These are phyloP conservation scores for Torymus auratus DNA, from an alignment of 2,888 invertebrate species.

Conservation along the genomic window DNA sequence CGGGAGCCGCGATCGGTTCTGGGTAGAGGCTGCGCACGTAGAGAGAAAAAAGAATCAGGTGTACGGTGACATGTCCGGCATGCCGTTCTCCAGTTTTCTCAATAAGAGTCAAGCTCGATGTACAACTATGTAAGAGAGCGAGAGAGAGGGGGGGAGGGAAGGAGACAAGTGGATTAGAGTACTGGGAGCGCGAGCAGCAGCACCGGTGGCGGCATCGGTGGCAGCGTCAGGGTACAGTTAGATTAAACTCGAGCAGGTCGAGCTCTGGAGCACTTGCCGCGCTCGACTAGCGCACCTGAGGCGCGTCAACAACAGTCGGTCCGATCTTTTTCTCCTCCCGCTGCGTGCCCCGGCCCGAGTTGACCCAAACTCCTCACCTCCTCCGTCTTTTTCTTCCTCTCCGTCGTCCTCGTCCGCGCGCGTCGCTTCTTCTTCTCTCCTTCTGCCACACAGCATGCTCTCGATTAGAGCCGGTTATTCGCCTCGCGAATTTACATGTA, in stretches of 20 bases:
- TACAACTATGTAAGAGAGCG: not conserved
- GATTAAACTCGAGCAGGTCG: constrained; percentile 66
- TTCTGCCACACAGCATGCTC: not conserved
- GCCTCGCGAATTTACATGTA: no score
- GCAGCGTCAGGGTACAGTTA: constrained; percentile 62
- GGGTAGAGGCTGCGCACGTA: no score
- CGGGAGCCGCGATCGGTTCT: no score
- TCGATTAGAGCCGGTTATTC: no score
- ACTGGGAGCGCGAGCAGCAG: constrained; percentile 13
- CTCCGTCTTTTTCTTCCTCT: not conserved
- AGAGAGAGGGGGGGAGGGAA: not conserved
- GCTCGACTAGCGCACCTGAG: constrained; percentile 18
- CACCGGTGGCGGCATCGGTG: not conserved
- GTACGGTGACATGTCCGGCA: no score
- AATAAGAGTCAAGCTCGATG: not conserved
- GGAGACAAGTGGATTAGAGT: constrained; percentile 49
- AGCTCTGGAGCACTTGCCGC: constrained; percentile 1
- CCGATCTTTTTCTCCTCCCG: constrained; percentile 14
- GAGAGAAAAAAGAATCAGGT: no score
- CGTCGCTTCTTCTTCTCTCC: not conserved
- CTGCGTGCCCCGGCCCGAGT: not conserved
- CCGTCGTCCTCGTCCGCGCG: not conserved
- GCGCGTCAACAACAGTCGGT: not conserved
- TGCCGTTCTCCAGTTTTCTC: not conserved
- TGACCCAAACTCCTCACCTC: constrained; percentile 35